These are phyloP conservation scores for Aegithalos caudatus DNA, from an alignment of 2,113 vertebrate genomes.

Conservation along the genomic window DNA sequence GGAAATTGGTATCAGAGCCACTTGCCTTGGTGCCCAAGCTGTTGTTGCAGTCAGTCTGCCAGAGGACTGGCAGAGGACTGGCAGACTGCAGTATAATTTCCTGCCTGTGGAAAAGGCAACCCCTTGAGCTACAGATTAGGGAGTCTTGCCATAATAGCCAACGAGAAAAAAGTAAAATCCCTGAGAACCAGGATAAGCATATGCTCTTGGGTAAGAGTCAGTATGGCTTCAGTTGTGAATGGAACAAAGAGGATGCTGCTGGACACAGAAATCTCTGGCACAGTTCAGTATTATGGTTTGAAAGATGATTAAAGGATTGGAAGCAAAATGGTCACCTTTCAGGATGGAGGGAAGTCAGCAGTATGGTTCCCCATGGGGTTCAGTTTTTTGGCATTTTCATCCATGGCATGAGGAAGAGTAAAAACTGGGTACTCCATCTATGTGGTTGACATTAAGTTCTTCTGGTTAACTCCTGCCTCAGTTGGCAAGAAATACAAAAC, in stretches of 20 bases:
- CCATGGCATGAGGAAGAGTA: neutral
- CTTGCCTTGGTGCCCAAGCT: neutral
- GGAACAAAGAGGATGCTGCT: neutral
- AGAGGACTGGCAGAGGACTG: neutral
- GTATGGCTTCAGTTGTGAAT: neutral
- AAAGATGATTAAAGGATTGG: neutral
- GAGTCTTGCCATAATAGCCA: neutral
- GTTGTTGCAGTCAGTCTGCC: neutral
- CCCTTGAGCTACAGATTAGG: neutral
- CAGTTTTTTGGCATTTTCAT: neutral
- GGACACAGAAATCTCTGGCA: neutral
- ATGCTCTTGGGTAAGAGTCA: neutral
- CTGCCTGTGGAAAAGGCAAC: neutral
- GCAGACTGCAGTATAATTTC: neutral
- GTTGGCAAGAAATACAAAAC: neutral
- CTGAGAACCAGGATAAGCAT: neutral
- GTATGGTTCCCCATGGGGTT: neutral
- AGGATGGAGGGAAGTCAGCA: neutral
- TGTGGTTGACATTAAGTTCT: neutral
- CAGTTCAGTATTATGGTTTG: neutral
- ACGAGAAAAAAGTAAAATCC: neutral
- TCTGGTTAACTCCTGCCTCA: neutral
- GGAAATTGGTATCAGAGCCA: neutral
- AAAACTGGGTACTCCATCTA: neutral
- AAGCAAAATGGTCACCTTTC: neutral